phyloP scores from a whole-genome alignment of 2,888 invertebrate genomes.

The Nemurella pictetii region DNA sequence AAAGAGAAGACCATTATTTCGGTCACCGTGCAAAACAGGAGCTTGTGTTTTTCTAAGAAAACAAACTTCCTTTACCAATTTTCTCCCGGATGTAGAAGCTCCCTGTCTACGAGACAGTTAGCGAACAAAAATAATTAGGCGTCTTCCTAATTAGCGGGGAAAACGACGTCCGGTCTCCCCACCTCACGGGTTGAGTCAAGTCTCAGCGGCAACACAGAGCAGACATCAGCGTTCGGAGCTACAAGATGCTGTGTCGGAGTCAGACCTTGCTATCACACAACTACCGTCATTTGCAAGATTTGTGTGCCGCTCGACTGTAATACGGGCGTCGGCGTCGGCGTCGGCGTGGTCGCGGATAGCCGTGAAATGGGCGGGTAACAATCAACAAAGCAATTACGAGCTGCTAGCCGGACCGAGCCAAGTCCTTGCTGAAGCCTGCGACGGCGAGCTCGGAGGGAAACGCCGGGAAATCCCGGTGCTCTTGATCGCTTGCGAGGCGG shows the following conservation, averaged over 20 bases:
- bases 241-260: not conserved
- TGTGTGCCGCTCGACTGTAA: not conserved
- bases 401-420: not conserved
- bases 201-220: too few relatives aligned
- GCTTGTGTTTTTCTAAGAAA: too few relatives aligned
- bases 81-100: too few relatives aligned
- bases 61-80: too few relatives aligned
- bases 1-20: too few relatives aligned
- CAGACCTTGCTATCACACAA: not conserved
- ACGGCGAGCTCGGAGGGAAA: too few relatives aligned
- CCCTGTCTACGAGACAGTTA: too few relatives aligned
- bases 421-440: not conserved
- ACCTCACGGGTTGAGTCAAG: not conserved
- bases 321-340: too few relatives aligned
- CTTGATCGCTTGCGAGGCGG: not conserved
- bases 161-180: not conserved
- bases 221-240: not conserved
- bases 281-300: not conserved
- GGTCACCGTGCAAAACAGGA: too few relatives aligned
- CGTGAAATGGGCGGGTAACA: not conserved
- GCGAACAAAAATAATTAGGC: not conserved
- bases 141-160: not conserved
- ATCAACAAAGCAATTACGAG: not conserved
- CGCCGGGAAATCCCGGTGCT: not conserved
- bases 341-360: not conserved